phyloP scores from a whole-genome alignment of 1,140 invertebrate genomes.

The Diploscapter pachys region DNA sequence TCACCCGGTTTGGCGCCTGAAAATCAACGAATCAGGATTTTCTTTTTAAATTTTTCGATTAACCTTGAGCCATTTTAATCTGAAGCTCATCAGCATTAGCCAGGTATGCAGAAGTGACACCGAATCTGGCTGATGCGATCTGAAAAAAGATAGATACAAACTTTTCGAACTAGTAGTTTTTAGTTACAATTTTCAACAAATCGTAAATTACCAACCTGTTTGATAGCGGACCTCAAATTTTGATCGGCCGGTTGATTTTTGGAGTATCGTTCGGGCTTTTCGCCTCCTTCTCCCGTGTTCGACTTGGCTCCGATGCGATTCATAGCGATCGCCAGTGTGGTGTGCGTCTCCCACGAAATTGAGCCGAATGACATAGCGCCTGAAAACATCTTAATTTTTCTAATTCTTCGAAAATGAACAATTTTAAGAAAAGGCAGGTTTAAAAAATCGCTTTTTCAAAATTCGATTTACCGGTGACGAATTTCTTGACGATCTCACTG shows the following conservation, averaged over 20 bases:
- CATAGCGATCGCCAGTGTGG: slow-evolving; percentile 91
- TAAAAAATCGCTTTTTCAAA: slow-evolving; percentile 7
- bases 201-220: slow-evolving; percentile 62
- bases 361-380: slow-evolving; percentile 90
- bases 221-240: slow-evolving; percentile 71
- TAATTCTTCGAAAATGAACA: neutral
- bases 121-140: slow-evolving; percentile 95
- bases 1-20: slow-evolving; percentile 84
- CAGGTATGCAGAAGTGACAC: slow-evolving; percentile 92
- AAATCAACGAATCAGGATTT: neutral
- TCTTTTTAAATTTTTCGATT: neutral
- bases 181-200: neutral
- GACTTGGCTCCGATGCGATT: slow-evolving; percentile 91
- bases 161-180: no score
- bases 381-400: slow-evolving; percentile 42
- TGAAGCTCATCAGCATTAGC: slow-evolving; percentile 93
- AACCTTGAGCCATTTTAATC: slow-evolving; percentile 94
- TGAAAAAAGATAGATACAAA: slow-evolving; percentile 60
- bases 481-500: slow-evolving; percentile 89
- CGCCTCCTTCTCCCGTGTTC: slow-evolving; percentile 89
- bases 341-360: slow-evolving; percentile 87
- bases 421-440: slow-evolving; percentile 20
- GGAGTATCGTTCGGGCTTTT: slow-evolving; percentile 78
- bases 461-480: slow-evolving; percentile 52
- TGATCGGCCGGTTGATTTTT: slow-evolving; percentile 71